phyloP scores from a whole-genome alignment of 2,888 invertebrate genomes.

The Melinaea menophilus region DNA sequence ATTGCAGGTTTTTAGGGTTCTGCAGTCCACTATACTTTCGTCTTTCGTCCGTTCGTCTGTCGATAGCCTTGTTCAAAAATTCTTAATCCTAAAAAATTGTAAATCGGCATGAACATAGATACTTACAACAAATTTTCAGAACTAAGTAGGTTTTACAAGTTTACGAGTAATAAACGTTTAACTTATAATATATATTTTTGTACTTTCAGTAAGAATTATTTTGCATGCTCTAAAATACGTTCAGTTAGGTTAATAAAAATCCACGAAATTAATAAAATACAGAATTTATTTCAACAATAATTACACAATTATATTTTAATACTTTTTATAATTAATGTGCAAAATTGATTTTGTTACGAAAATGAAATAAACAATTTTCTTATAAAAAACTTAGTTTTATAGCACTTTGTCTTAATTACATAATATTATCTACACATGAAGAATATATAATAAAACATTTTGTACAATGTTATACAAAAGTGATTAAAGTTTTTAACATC shows the following conservation, averaged over 20 bases:
- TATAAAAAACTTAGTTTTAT: background rate
- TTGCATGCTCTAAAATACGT: too few species aligned
- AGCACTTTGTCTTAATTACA: constrained; percentile 1
- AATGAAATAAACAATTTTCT: constrained; percentile 24
- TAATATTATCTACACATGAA: background rate
- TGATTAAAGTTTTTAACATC: background rate
- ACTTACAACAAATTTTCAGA: too few species aligned
- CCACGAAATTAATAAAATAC: constrained; percentile 24
- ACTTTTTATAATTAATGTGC: constrained; percentile 25
- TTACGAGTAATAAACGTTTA: too few species aligned
- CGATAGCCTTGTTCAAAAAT: too few species aligned
- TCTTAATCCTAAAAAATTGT: too few species aligned
- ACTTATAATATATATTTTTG: too few species aligned
- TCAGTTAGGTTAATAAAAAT: background rate
- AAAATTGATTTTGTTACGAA: constrained; percentile 28
- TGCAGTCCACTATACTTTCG: too few species aligned
- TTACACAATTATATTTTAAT: constrained; percentile 47
- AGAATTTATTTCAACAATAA: constrained; percentile 70
- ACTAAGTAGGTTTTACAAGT: too few species aligned
- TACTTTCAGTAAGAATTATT: too few species aligned
- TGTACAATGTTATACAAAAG: background rate
- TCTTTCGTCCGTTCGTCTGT: too few species aligned
- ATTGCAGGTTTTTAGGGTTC: too few species aligned
- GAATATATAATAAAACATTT: background rate
- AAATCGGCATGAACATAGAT: too few species aligned